Percentiles rank a stretch among this genome's conserved stretches.
These are phyloP conservation scores for Neoitamus cyanurus DNA, from an alignment of 2,888 invertebrate species.

Conservation along the genomic window DNA sequence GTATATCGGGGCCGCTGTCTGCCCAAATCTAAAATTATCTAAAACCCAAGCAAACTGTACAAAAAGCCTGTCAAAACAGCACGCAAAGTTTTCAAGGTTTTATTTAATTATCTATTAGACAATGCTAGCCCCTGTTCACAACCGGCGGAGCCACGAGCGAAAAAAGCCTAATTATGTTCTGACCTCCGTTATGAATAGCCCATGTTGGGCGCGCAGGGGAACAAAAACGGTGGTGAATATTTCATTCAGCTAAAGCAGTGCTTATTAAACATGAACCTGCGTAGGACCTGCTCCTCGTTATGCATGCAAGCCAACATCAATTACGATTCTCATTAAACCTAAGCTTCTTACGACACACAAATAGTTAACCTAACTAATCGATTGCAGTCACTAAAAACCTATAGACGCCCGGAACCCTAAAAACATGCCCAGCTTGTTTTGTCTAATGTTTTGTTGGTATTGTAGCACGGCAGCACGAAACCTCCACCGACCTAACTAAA, in stretches of 20 bases:
- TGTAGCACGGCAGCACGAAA: not conserved
- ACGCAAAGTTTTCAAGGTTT: not conserved
- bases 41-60: not conserved
- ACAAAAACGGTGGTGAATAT: not conserved
- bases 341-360: not conserved
- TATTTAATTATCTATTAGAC: slow-evolving; percentile 4
- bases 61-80: not conserved
- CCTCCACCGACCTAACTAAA: not conserved
- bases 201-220: not conserved
- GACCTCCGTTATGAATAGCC: not conserved
- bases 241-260: not conserved
- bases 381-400: slow-evolving; percentile 1
- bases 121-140: not conserved
- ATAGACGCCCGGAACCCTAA: not conserved
- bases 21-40: not conserved
- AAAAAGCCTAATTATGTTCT: not conserved
- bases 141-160: not conserved
- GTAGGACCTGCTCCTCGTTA: not conserved
- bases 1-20: not conserved
- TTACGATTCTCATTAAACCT: not conserved
- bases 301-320: slow-evolving; percentile 1
- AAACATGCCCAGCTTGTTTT: not conserved
- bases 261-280: not conserved
- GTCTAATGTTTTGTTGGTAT: not conserved
- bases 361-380: not conserved